phyloP scores from a whole-genome alignment of 1,140 invertebrate species.

The Trissolcus basalis region DNA sequence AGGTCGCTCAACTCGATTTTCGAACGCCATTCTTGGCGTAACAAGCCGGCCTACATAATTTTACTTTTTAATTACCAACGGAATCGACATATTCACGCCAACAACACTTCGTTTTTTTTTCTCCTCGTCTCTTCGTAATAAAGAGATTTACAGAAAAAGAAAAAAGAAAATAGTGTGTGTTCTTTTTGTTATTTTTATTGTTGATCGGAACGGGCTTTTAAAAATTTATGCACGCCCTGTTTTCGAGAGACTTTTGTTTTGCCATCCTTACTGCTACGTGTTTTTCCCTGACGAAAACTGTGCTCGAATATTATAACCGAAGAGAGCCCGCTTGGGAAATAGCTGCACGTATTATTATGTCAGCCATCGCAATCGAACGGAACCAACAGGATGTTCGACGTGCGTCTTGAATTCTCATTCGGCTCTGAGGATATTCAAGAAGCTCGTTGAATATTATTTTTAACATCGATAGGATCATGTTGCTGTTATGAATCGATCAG shows the following conservation, averaged over 20 bases:
- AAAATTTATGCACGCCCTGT: too few species aligned
- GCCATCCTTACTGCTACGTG: not conserved
- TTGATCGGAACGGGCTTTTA: too few species aligned
- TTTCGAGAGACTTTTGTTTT: constrained; percentile 7
- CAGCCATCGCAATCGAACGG: constrained; percentile 65
- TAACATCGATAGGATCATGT: not conserved
- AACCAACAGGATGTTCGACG: constrained; percentile 71
- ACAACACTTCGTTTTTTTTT: not conserved
- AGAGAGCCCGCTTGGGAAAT: constrained; percentile 55
- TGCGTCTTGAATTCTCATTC: constrained; percentile 69
- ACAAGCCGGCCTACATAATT: constrained; percentile 47
- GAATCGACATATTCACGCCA: not conserved
- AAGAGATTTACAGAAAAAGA: too few species aligned
- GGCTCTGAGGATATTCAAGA: constrained; percentile 58
- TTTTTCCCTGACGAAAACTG: constrained; percentile 7
- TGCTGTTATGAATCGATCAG: not conserved
- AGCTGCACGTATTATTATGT: constrained; percentile 72
- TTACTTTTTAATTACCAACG: constrained; percentile 55
- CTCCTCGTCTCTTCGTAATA: not conserved
- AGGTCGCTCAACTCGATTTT: constrained; percentile 44
- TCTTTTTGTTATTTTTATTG: too few species aligned
- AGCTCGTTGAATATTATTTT: constrained; percentile 15
- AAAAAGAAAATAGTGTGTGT: too few species aligned
- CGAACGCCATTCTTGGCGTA: constrained; percentile 25
- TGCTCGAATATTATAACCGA: constrained; percentile 30